A percentile compares a stretch with the other conserved stretches of the same genome.
These are phyloP conservation scores for Bothrops jararaca DNA, from an alignment of 2,113 vertebrate genomes.

Conservation along the genomic window DNA sequence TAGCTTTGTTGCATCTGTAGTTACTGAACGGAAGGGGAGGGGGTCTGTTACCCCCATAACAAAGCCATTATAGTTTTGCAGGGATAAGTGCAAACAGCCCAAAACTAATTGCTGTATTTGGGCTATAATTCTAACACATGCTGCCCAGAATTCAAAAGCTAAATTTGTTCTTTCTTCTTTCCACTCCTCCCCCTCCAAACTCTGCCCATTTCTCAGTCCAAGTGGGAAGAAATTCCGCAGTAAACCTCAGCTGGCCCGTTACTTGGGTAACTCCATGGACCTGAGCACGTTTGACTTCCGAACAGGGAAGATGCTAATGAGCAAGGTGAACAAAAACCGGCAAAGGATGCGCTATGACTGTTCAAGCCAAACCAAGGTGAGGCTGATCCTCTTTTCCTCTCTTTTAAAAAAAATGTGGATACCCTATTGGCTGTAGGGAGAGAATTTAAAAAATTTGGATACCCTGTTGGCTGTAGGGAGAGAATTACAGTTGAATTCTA, in stretches of 20 bases:
- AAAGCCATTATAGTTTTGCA: background rate
- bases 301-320: conserved; percentile 95
- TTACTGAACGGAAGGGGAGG: background rate
- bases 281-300: conserved; percentile 95
- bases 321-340: conserved; percentile 93
- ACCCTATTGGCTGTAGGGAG: too few relatives aligned
- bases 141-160: background rate
- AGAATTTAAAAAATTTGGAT: background rate
- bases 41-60: background rate
- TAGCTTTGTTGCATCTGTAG: background rate
- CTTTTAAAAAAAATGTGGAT: background rate
- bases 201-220: conserved; percentile 72
- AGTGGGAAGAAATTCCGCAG: conserved; percentile 99
- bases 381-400: background rate
- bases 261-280: conserved; percentile 97
- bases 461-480: background rate
- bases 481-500: background rate
- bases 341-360: conserved; percentile 94
- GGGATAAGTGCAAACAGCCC: too few relatives aligned
- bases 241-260: conserved; percentile 96
- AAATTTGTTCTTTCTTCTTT: background rate
- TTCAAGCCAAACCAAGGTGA: conserved; percentile 91
- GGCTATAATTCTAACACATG: background rate
- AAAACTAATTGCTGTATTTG: background rate
- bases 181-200: too few relatives aligned